phyloP scores from a whole-genome alignment of 2,797 vertebrate genomes.

The Dromococcyx pavoninus region DNA sequence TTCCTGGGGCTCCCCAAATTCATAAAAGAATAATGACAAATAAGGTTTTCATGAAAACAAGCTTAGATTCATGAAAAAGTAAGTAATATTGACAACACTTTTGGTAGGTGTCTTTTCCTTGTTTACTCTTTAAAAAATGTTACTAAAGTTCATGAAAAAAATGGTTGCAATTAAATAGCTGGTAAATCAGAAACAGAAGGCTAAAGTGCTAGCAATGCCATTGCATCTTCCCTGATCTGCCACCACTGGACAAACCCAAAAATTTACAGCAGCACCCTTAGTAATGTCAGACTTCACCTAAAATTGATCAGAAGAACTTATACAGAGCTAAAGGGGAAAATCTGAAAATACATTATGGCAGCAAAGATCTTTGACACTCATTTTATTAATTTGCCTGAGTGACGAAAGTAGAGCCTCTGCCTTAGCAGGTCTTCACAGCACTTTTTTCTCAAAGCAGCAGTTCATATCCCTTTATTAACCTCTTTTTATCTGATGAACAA shows the following conservation, averaged over 20 bases:
- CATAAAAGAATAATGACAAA: background rate
- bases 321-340: background rate
- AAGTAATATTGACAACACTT: background rate
- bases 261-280: background rate
- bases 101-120: background rate
- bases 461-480: background rate
- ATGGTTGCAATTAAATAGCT: background rate
- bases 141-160: background rate
- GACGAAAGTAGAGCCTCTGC: background rate
- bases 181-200: background rate
- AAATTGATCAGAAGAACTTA: background rate
- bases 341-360: background rate
- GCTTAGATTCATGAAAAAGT: background rate
- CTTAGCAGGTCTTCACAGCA: background rate
- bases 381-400: background rate
- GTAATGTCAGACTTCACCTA: background rate
- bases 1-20: background rate
- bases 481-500: background rate
- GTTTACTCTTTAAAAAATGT: background rate
- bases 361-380: background rate
- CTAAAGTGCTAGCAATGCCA: background rate
- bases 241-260: background rate
- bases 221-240: background rate
- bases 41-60: background rate
- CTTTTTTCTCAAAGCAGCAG: accelerated